Conservation (phyloP, 2,888 invertebrate species). For the Synergus umbraculus region DNA sequence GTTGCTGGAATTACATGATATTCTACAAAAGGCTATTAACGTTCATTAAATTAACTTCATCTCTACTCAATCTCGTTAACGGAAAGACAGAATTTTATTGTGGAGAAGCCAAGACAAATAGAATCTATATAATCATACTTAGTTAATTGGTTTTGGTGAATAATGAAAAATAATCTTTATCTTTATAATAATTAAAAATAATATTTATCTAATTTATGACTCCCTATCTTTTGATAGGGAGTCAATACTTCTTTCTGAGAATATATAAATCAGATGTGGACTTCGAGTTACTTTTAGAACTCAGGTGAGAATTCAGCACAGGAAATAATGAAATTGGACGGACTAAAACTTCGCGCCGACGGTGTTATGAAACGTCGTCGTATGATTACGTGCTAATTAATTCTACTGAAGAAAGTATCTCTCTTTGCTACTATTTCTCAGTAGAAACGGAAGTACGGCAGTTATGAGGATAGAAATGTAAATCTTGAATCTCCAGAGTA, state of each 20-base stretch:
- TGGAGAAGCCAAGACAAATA: neutral
- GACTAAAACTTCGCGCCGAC: conserved; percentile 24
- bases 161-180: neutral
- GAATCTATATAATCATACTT: neutral
- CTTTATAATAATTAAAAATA: neutral
- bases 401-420: conserved; percentile 33
- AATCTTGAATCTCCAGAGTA: conserved; percentile 24
- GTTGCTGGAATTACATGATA: conserved; percentile 15
- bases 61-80: neutral
- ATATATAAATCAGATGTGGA: neutral
- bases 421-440: conserved; percentile 32
- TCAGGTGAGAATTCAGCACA: conserved; percentile 35
- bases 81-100: neutral
- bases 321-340: conserved; percentile 37
- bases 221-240: neutral
- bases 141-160: neutral
- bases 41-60: conserved; percentile 34
- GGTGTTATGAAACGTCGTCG: conserved; percentile 39
- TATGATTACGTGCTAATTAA: conserved; percentile 40
- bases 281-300: neutral
- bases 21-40: neutral
- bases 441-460: conserved; percentile 36
- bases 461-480: conserved; percentile 34
- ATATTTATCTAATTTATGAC: neutral
- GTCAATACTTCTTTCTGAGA: neutral